Base-by-base conservation (phyloP, 2,113 vertebrate genomes). In the Oreotrochilus melanogaster region DNA sequence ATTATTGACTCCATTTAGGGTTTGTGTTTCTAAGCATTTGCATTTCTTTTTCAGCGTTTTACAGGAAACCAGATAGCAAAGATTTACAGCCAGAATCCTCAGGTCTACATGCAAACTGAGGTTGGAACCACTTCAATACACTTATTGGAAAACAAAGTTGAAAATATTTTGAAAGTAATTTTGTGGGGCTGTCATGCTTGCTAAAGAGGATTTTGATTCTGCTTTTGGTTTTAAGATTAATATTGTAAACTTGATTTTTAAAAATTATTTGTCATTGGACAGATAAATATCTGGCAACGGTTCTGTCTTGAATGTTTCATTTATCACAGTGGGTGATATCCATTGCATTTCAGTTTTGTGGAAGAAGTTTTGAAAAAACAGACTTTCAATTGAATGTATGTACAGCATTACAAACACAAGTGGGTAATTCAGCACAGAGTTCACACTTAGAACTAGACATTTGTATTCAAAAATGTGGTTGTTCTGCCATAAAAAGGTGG, bases 31-130 rank as follows among this genome's bases (percentile, higher is more conserved):
- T 97, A 95, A 98, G 94, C 75, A 84, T 94, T 95, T 95, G 79
- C 43, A 48, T 92, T 98, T 94, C 94, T 93, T 97, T 94, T 73
- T 83, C 96, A 99, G 99, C 99, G 99, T 75, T 99, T 99, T 96
- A 99, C 99, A 93, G 99, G 99, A 96, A 99, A 99, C 97, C 99
- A 99, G 95, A 99, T 99, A 67, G 98, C 99, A 25, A 99, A 99
- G 97, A 95, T 99, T 94, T 98, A 93, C 84, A 97, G 97, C 97
- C 97, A 97, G 86, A 98, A 97, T 69, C 97, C 98, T 0, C 95
- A 98, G 53, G 94, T 97, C 94, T 99, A 98, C 95, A 62, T 86
- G 31, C 61, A 98, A 84, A 98, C 99, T 0, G 99, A 99, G 99
- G 99, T 99, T 82, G 73, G 97, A 92, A 94, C 70, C 67, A 71